Conservation (phyloP, 2,113 vertebrate species). For the Herpetotheres cachinnans region DNA sequence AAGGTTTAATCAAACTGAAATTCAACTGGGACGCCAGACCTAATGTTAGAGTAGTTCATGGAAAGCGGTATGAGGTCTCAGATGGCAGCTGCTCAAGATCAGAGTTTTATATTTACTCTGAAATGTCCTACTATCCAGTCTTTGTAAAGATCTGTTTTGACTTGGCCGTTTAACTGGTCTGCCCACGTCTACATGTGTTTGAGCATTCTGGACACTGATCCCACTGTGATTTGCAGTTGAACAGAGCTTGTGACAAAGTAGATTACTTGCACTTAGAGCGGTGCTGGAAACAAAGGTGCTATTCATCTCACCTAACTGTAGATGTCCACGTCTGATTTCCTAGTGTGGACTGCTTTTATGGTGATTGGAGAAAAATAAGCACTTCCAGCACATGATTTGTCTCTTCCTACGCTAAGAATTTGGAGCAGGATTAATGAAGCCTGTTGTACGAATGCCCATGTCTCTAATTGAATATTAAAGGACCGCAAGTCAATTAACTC, state of each 20-base stretch:
- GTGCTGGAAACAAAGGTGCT: neutral
- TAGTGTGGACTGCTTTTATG: neutral
- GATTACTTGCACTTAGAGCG: neutral
- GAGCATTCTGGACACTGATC: neutral
- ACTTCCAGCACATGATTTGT: neutral
- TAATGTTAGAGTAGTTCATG: accelerated
- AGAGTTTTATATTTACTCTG: neutral
- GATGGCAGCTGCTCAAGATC: neutral
- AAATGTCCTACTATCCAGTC: neutral
- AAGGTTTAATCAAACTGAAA: neutral
- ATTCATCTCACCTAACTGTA: neutral
- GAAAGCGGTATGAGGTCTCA: neutral
- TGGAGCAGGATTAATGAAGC: neutral
- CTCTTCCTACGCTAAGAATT: neutral
- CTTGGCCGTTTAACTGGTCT: neutral
- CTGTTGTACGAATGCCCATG: neutral
- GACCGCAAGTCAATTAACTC: neutral
- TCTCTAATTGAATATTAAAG: neutral
- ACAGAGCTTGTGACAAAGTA: neutral
- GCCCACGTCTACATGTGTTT: accelerated
- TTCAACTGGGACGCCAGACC: accelerated
- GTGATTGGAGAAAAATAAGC: neutral
- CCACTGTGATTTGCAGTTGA: neutral
- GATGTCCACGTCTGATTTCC: neutral
- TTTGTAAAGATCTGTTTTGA: neutral